A percentile compares a stretch with the other conserved stretches of the same genome.
Conservation (phyloP, 2,888 invertebrate species). For the Elysia crispata region DNA sequence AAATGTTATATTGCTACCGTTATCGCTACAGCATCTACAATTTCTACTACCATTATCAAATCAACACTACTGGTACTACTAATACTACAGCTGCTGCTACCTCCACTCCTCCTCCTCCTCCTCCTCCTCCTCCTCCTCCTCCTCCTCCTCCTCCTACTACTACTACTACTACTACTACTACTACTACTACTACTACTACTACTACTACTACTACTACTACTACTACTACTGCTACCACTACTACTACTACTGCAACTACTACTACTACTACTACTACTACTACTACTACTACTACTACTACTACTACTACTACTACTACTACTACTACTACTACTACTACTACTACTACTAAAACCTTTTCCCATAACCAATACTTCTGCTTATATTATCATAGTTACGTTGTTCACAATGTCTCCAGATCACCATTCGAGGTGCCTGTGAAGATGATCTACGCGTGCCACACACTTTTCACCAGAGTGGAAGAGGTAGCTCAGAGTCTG, state of each 20-base stretch:
- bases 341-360: neutral
- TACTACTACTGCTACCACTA: slow-evolving; percentile 18
- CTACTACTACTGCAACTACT: slow-evolving; percentile 34
- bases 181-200: too few relatives aligned
- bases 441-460: slow-evolving; percentile 25
- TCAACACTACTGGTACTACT: too few relatives aligned
- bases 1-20: too few relatives aligned
- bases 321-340: slow-evolving; percentile 12
- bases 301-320: slow-evolving; percentile 27
- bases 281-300: slow-evolving; percentile 33
- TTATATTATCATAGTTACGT: neutral
- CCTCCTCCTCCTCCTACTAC: too few relatives aligned
- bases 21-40: too few relatives aligned
- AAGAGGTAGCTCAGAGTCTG: neutral
- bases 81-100: too few relatives aligned
- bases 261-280: slow-evolving; percentile 11
- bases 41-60: too few relatives aligned
- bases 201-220: slow-evolving; percentile 39
- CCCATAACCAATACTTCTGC: too few relatives aligned
- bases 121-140: too few relatives aligned
- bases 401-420: slow-evolving; percentile 5
- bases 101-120: too few relatives aligned
- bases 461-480: neutral
- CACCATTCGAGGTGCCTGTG: slow-evolving; percentile 46
- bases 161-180: too few relatives aligned